Conservation (phyloP, 2,797 vertebrate genomes). For the Cichlasoma orientale region DNA sequence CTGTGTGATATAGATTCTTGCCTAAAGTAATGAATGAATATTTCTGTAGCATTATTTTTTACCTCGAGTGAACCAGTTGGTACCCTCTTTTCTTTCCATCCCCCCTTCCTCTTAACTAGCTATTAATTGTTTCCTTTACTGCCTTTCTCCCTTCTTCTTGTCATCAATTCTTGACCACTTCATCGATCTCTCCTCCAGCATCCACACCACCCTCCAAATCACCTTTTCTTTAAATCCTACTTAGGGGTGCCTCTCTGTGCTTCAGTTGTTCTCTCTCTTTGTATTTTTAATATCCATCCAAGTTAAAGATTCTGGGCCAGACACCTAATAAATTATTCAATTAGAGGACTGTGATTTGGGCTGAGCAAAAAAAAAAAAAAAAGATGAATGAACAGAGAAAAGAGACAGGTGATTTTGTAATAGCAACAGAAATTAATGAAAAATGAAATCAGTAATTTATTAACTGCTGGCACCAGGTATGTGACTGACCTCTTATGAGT, state of each 20-base stretch:
- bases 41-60: neutral
- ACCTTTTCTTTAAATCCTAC: conserved; percentile 10
- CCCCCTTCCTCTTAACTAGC: neutral
- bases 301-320: conserved; percentile 49
- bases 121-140: conserved; percentile 1
- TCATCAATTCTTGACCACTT: neutral
- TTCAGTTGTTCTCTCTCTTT: conserved; percentile 8
- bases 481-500: neutral
- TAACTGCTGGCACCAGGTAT: neutral
- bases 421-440: neutral
- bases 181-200: neutral
- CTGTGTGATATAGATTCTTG: neutral
- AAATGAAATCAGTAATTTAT: neutral
- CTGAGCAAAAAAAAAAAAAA: neutral
- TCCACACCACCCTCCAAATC: neutral
- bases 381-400: neutral
- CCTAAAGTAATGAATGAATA: neutral
- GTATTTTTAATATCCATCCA: conserved; percentile 38
- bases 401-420: neutral
- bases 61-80: neutral
- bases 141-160: neutral
- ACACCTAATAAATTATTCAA: conserved; percentile 61
- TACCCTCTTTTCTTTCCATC: neutral
- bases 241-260: neutral
- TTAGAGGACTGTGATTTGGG: conserved; percentile 33